Evolutionary conservation across 2,113 vertebrate genomes (phyloP), one percentile per base, ranked within the genome.

Genomic region (Okapia johnstoni): DNA sequence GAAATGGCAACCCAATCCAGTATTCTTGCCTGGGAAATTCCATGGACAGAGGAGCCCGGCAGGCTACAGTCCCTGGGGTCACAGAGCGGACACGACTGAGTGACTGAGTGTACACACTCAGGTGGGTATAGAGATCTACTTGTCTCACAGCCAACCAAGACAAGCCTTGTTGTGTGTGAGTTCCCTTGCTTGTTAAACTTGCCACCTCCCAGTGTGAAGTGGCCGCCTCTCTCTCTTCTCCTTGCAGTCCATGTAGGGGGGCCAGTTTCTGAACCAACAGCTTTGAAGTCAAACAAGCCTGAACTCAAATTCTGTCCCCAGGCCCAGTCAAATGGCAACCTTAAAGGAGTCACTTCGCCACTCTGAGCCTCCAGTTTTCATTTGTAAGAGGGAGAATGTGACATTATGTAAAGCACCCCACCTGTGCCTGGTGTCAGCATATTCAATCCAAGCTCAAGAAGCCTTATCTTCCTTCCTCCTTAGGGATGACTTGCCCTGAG

Each of bases 301-400:
- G 17, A 40, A 84, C 19, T 73, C 40, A 90, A 77, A 33, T 58
- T 80, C 17, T 57, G 16, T 61, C 4, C 30, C n/a, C 26, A 5
- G 4, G 10, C 23, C 19, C n/a, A 3, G 8, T 77, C 33, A 61
- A 13, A 11, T 60, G 54, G 26, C 5, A 61, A 58, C 16, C 21
- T 85, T 25, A 30, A 19, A 80, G 7, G 63, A 81, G 14, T 46
- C 61, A 25, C 54, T 96, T 95, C 54, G 40, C 11, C 7, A 76
- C 40, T 88, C 21, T 55, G 7, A 36, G 30, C 79, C 80, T 89
- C 26, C 2, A n/a, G 12, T 70, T 19, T 57, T 86, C 87, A 8
- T 63, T 17, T 93, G 30, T 63, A 90, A 86, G 93, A 92, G 15
- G n/a, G 1, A 81, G 91, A 88, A 87, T 16, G 7, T 19, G 6